phyloP scores from a whole-genome alignment of 2,113 vertebrate genomes.

The Oriolus oriolus region DNA sequence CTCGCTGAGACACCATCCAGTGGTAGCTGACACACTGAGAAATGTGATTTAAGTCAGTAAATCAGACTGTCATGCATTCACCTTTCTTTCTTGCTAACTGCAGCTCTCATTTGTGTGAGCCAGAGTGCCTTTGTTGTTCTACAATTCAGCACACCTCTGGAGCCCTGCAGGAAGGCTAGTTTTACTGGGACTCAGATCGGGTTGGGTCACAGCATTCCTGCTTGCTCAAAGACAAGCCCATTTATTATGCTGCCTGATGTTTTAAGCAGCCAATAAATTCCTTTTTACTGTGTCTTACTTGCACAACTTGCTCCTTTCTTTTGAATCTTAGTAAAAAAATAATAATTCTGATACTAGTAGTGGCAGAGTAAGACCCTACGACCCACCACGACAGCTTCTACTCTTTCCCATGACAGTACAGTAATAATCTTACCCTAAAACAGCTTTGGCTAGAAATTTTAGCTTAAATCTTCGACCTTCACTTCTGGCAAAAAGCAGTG shows the following conservation, averaged over 20 bases:
- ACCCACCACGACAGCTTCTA: not conserved
- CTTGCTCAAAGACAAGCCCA: not conserved
- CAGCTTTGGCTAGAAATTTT: conserved; percentile 80
- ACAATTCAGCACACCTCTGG: not conserved
- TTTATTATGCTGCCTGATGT: not conserved
- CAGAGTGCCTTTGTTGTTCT: not conserved
- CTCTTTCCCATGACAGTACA: not conserved
- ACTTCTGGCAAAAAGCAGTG: conserved; percentile 81
- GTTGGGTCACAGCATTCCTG: not conserved
- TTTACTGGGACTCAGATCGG: not conserved
- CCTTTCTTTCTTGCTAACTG: not conserved
- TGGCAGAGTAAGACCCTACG: not conserved
- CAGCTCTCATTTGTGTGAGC: not conserved
- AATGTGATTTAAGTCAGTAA: not conserved
- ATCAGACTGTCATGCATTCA: not conserved
- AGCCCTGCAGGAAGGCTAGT: not conserved
- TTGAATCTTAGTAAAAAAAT: not conserved
- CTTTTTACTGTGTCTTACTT: not conserved
- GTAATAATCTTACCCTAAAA: conserved; percentile 80
- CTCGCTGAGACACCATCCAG: not conserved
- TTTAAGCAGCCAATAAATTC: not conserved
- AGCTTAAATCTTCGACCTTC: conserved; percentile 83
- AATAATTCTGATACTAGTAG: not conserved
- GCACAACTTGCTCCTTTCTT: not conserved
- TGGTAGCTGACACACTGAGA: not conserved